A percentile compares a stretch with the other conserved stretches of the same genome.
Conservation (phyloP, 2,888 invertebrate species). For the Asteroscopus sphinx region DNA sequence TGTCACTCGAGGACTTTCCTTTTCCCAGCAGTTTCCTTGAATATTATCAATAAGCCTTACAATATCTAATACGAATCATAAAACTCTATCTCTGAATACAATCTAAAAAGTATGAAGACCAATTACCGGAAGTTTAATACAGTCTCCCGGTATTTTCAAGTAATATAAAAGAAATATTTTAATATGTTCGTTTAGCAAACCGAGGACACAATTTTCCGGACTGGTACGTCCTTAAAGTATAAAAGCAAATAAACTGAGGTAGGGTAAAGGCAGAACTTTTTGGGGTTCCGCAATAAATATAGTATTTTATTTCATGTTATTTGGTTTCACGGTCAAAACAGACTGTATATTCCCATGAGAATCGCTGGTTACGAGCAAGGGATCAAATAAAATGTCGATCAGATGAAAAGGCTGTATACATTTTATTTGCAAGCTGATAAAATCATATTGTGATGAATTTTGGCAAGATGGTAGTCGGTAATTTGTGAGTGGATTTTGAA, state of each 20-base stretch:
- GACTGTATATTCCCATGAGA: conserved; percentile 10
- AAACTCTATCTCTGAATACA: background rate
- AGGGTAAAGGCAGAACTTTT: conserved; percentile 41
- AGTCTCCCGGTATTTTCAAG: conserved; percentile 1
- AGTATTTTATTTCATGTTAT: conserved; percentile 55
- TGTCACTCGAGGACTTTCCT: no score
- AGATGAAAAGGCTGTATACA: conserved; percentile 13
- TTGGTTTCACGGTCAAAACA: conserved; percentile 37
- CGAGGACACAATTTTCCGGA: conserved; percentile 67
- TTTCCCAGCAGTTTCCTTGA: no score
- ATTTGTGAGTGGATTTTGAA: no score
- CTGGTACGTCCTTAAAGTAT: conserved; percentile 66
- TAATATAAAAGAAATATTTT: conserved; percentile 49
- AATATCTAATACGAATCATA: no score
- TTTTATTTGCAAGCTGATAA: background rate
- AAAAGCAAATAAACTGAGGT: conserved; percentile 70
- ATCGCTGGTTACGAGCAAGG: conserved; percentile 24
- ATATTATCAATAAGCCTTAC: no score
- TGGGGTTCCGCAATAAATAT: conserved; percentile 53
- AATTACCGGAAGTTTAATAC: conserved; percentile 1
- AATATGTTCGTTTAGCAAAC: conserved; percentile 56
- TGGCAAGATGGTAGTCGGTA: no score
- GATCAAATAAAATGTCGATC: conserved; percentile 26
- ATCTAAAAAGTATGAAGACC: background rate
- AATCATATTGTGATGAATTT: no score